Evolutionary conservation across 2,888 invertebrate genomes (phyloP).

Genomic region (Papilio demoleus): DNA sequence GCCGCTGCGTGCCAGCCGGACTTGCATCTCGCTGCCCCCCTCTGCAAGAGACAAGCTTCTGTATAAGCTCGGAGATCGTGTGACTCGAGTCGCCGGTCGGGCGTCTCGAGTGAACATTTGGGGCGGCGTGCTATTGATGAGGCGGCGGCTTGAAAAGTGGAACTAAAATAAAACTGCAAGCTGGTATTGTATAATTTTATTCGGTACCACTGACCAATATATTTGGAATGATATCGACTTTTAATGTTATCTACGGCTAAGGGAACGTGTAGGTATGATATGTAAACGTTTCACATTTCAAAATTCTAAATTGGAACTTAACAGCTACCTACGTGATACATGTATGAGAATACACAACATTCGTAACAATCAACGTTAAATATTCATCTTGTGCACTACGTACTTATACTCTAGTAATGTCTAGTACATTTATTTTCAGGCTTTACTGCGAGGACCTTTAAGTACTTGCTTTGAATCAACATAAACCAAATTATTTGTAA

Average conservation of each 20-base stretch:
- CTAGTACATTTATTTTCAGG: constrained; percentile 23
- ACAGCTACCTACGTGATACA: constrained; percentile 16
- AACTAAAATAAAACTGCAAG: constrained; percentile 45
- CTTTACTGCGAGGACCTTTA: constrained; percentile 9
- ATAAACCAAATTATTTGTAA: no score
- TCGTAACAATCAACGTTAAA: constrained; percentile 25
- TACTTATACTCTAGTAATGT: constrained; percentile 15
- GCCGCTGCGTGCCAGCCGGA: constrained; percentile 53
- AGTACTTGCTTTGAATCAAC: not conserved
- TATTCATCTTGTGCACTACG: not conserved
- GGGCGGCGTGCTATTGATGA: constrained; percentile 21
- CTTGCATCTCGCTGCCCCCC: constrained; percentile 69
- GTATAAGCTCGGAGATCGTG: constrained; percentile 24
- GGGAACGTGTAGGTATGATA: constrained; percentile 42
- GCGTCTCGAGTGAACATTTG: not conserved
- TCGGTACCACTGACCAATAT: constrained; percentile 35
- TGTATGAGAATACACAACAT: constrained; percentile 2
- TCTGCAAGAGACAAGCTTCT: constrained; percentile 61
- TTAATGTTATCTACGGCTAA: constrained; percentile 30
- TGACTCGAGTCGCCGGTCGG: not conserved
- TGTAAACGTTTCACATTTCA: constrained; percentile 43
- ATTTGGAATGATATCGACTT: constrained; percentile 42
- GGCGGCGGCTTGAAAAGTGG: constrained; percentile 34
- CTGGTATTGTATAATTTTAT: constrained; percentile 32
- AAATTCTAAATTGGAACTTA: constrained; percentile 14